Percentiles rank a stretch among this genome's conserved stretches.
phyloP scores from a whole-genome alignment of 2,113 vertebrate species.

The Oreotrochilus melanogaster region DNA sequence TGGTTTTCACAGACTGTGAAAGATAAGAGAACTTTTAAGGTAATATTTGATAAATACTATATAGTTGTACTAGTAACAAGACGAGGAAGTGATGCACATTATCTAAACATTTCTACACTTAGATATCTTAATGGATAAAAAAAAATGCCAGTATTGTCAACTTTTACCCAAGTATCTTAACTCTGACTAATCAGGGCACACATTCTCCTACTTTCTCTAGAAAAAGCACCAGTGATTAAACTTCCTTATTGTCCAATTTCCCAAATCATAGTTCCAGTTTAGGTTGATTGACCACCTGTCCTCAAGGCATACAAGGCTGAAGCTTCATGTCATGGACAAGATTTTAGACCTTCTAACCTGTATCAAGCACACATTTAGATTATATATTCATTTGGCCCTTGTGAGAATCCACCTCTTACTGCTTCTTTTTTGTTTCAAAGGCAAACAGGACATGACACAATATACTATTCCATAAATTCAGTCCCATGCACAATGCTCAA shows the following conservation, averaged over 20 bases:
- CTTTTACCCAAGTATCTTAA: background rate
- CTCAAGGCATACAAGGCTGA: background rate
- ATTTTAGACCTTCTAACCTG: background rate
- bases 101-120: background rate
- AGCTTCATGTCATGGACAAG: background rate
- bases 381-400: background rate
- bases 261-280: background rate
- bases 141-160: rapidly evolving
- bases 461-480: background rate
- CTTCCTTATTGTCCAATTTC: background rate
- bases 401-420: background rate
- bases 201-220: background rate
- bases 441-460: background rate
- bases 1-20: background rate
- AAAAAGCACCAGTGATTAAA: background rate
- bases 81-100: background rate
- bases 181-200: background rate
- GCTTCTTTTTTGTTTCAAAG: background rate
- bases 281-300: background rate
- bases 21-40: background rate
- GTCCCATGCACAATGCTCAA: background rate
- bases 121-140: background rate
- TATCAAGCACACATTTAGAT: background rate
- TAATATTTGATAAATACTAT: background rate
- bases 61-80: background rate